Evolutionary conservation across 1,140 invertebrate genomes (phyloP), one percentile per base, ranked within the genome.

Genomic region (Eupeodes corollae): DNA sequence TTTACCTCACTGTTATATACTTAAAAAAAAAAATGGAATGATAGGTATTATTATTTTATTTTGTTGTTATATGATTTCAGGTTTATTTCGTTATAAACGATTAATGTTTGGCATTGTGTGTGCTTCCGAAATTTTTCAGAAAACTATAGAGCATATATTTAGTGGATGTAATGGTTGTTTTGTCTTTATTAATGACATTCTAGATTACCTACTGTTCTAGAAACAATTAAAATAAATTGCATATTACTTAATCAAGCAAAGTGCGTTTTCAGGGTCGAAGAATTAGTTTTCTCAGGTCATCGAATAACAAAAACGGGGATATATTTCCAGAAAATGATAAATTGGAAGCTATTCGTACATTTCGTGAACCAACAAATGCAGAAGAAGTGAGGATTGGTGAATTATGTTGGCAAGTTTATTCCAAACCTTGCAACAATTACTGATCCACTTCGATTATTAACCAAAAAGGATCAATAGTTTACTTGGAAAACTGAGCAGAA

Each of bases 121-220:
- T 32, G 62, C 69, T 14, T 63, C 66, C 14, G 66, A 68, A 52
- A 50, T 56, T n/a, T 69, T 68, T 51, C 68, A 70, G 53, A 59
- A 61, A 52, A 61, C 48, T 12, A 50, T 67, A 44, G 50, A 61
- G 49, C 52, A 53, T 26, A 53, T 67, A 15, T 51, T 68, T 37
- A 19, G 42, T 6, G 47, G 46, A 21, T 59, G 56, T 39, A 49
- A 56, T 38, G 58, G 55, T 3, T 51, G 49, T 19, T 43, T 60
- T 6, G 55, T 47, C 33, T 58, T 54, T 42, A 55, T 64, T 21
- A 63, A 69, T 42, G 67, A 69, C 45, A 53, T 69, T 12, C 11
- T 18, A 3, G 40, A 21, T 16, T 18, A 13, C 6, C 15, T 5
- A 3, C 5, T 3, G 14, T 18, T 13, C 16, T 6, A 21, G 3